Conservation (phyloP, 1,140 invertebrate genomes). For the Aphidius gifuensis region DNA sequence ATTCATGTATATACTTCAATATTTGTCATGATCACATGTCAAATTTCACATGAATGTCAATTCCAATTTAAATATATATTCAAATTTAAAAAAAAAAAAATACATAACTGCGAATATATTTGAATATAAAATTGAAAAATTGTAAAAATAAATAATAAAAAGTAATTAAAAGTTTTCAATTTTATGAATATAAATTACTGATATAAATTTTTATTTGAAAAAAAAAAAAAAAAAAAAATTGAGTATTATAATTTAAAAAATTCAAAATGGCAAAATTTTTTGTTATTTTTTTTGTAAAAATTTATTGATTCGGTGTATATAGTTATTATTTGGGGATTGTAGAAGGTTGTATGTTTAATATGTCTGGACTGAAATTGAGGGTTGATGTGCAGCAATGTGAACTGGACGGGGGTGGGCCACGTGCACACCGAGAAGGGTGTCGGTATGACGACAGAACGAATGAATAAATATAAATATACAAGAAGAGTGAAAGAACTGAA, state of each 20-base stretch:
- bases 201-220: no score
- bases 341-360: background rate
- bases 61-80: no score
- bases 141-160: no score
- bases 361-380: background rate
- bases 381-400: conserved; percentile 28
- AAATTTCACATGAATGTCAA: no score
- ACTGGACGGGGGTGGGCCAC: conserved; percentile 25
- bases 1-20: no score
- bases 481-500: background rate
- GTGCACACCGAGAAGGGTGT: conserved; percentile 24
- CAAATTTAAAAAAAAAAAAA: no score
- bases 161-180: no score
- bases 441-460: conserved; percentile 7
- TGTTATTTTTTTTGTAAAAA: background rate
- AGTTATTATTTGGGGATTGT: no score
- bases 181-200: no score
- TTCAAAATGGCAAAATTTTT: background rate
- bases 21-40: no score
- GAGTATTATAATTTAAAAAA: background rate
- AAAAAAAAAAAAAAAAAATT: background rate
- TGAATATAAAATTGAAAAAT: no score
- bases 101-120: no score
- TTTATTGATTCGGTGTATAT: background rate
- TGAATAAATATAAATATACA: background rate